Conservation (phyloP, 1,140 invertebrate species). For the Gyrodactylus salaris region DNA sequence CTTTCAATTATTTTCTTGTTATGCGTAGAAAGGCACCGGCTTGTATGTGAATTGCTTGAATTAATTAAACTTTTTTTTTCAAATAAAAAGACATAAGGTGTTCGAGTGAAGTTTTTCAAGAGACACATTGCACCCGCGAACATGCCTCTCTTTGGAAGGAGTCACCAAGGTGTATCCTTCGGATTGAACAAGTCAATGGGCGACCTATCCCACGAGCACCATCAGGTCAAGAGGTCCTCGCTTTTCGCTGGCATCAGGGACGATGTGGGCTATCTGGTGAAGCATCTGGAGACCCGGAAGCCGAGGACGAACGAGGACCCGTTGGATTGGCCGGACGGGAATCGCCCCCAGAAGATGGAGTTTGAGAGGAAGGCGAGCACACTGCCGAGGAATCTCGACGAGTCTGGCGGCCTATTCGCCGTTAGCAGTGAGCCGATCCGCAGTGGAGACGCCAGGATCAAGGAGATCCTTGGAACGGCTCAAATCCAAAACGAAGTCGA, state of each 20-base stretch:
- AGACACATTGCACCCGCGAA: too few species aligned
- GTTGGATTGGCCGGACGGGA: neutral
- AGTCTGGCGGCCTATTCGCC: neutral
- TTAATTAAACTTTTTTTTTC: too few species aligned
- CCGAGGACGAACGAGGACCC: neutral
- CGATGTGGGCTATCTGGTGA: neutral
- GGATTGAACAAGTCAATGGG: neutral
- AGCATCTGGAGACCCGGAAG: neutral
- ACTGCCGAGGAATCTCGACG: neutral
- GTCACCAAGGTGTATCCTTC: neutral
- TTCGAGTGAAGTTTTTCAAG: too few species aligned
- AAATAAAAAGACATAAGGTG: too few species aligned
- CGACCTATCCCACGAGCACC: neutral
- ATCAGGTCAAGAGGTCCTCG: neutral
- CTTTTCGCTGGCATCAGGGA: neutral
- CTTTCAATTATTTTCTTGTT: too few species aligned
- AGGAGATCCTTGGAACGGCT: neutral
- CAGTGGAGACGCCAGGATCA: neutral
- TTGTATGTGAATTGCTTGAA: too few species aligned
- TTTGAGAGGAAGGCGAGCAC: neutral
- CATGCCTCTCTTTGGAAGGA: neutral
- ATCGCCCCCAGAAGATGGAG: neutral
- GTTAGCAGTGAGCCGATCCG: neutral
- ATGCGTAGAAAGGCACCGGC: too few species aligned
- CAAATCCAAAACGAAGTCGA: neutral